Conservation (phyloP, 2,888 invertebrate genomes). For the Phragmatobia fuliginosa region DNA sequence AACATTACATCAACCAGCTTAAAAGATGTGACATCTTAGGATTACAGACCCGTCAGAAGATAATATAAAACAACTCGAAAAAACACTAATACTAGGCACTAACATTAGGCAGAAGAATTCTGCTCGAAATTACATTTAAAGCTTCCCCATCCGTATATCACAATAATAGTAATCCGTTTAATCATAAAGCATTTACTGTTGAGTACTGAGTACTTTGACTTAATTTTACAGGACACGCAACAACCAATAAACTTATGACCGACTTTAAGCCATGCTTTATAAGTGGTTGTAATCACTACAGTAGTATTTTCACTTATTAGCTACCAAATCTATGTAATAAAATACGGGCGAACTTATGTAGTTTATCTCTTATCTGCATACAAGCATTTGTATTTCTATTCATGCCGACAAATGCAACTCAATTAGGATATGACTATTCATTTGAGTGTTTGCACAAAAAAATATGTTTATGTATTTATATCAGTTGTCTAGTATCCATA, state of each 20-base stretch:
- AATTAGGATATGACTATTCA: too few species aligned
- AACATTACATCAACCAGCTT: too few species aligned
- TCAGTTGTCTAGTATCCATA: too few species aligned
- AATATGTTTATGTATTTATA: too few species aligned
- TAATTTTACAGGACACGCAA: not conserved
- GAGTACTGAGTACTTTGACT: not conserved
- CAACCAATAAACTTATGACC: not conserved
- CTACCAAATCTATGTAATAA: too few species aligned
- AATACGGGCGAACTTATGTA: too few species aligned
- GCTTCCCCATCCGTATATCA: not conserved
- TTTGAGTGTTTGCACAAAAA: not conserved
- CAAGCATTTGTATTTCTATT: not conserved
- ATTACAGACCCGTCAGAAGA: too few species aligned
- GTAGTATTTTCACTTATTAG: not conserved
- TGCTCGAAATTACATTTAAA: not conserved
- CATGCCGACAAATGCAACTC: too few species aligned
- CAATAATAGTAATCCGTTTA: not conserved
- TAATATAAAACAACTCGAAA: too few species aligned
- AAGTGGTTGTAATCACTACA: not conserved
- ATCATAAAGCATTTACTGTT: not conserved
- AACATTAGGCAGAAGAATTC: not conserved
- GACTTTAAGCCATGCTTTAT: too few species aligned
- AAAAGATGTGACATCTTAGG: too few species aligned
- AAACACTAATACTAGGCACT: too few species aligned
- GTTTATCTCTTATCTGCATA: not conserved